These are phyloP conservation scores for Catostylus mosaicus DNA, from an alignment of 30 jellyfish, hydroid and myxozoan genomes.

Conservation along the genomic window DNA sequence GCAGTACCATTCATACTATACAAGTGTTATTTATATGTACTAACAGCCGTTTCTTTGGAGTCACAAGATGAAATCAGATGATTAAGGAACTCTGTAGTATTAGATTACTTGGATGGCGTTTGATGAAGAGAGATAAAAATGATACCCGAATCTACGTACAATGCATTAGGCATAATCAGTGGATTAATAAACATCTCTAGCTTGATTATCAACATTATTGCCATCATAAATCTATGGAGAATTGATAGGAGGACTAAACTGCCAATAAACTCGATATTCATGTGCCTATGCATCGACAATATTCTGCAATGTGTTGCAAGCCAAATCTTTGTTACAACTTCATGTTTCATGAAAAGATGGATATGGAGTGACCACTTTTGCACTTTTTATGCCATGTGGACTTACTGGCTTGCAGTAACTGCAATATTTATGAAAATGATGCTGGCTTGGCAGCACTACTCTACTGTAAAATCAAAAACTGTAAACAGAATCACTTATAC, in stretches of 20 bases:
- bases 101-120: too few species aligned
- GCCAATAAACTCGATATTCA: constrained; percentile 16
- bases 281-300: constrained; percentile 18
- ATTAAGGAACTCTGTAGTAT: too few species aligned
- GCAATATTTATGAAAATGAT: constrained; percentile 24
- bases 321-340: constrained; percentile 34
- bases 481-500: not conserved
- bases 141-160: not conserved
- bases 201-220: not conserved
- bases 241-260: constrained; percentile 16
- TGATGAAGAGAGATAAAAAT: constrained; percentile 11
- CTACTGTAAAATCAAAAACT: constrained; percentile 15
- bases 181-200: constrained; percentile 24
- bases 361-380: constrained; percentile 14
- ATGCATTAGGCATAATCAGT: constrained; percentile 16
- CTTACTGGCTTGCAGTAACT: constrained; percentile 42
- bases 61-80: too few species aligned
- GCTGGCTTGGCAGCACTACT: constrained; percentile 53
- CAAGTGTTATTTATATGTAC: too few species aligned
- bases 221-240: constrained; percentile 13
- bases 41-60: too few species aligned
- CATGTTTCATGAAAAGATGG: constrained; percentile 33
- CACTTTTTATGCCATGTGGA: constrained; percentile 24
- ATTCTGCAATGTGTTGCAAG: constrained; percentile 20
- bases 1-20: too few species aligned